A percentile compares a stretch with the other conserved stretches of the same genome.
Evolutionary conservation across 2,888 invertebrate species (phyloP).

Genomic region (Tetropium fuscum): DNA sequence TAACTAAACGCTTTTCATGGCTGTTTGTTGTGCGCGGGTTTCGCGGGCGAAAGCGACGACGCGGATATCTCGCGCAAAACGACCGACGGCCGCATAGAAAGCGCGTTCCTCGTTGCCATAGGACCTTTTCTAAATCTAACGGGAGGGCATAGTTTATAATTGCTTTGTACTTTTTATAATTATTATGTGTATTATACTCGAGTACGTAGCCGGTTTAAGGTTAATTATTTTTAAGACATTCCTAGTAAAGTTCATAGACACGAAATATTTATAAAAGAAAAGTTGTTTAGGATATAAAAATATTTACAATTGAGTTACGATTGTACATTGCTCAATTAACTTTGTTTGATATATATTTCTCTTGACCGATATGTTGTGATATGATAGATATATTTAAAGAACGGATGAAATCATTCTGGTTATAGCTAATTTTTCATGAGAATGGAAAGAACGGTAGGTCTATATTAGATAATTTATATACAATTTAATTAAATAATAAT

Average conservation of each 20-base stretch:
- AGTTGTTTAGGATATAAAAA: conserved; percentile 61
- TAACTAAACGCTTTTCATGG: conserved; percentile 55
- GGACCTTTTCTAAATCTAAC: conserved; percentile 32
- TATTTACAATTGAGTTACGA: conserved; percentile 61
- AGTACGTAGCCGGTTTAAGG: conserved; percentile 59
- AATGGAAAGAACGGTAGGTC: conserved; percentile 66
- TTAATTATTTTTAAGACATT: conserved; percentile 64
- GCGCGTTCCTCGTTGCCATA: conserved; percentile 26
- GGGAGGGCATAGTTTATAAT: conserved; percentile 53
- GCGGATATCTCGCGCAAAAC: conserved; percentile 39
- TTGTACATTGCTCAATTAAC: conserved; percentile 66
- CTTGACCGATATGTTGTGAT: conserved; percentile 59
- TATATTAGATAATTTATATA: conserved; percentile 65
- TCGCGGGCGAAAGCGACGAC: conserved; percentile 6
- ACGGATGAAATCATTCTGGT: conserved; percentile 48
- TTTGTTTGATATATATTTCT: conserved; percentile 54
- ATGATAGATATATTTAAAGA: conserved; percentile 51
- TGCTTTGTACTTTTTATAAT: conserved; percentile 67
- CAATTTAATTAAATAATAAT: conserved; percentile 41
- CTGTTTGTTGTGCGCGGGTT: conserved; percentile 54
- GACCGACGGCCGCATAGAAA: conserved; percentile 36
- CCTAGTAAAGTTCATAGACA: conserved; percentile 50
- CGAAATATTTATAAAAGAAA: conserved; percentile 53
- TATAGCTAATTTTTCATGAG: conserved; percentile 62
- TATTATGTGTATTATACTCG: conserved; percentile 49